Evolutionary conservation across 2,113 vertebrate species (phyloP), one percentile per base, ranked within the genome.

Genomic region (Callithrix jacchus): DNA sequence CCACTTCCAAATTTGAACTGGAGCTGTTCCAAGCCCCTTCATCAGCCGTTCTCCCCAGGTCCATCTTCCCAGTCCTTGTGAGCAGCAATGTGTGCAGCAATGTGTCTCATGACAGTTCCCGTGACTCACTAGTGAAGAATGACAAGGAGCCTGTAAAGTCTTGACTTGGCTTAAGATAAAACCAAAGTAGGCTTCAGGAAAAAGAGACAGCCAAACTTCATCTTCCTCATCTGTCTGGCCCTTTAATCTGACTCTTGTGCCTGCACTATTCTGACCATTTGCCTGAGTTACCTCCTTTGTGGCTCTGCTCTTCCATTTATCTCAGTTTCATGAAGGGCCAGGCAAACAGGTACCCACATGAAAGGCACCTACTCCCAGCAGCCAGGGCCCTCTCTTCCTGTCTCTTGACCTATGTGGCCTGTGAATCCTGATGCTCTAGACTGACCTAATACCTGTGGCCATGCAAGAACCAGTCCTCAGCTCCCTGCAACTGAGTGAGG

Each of bases 171-270:
- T 98, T n/a, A 99, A 90, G 6, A 99, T 90, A 27, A 99, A 77
- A 0, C 99, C 99, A 0, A 99, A 99, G 0, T 98, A 99, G 99
- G 99, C n/a, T 99, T 99, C 0, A 99, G 98, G 98, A 99, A 99
- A 4, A 99, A 99, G 64, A 99, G 97, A 49, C 98, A 99, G 1
- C 96, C 76, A 12, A 98, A 86, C 88, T 94, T 98, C 97, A 99
- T 96, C 35, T 14, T 7, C 42, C 23, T 58, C 30, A 47, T 47
- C 11, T 6, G 11, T 13, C 49, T 16, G 2, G 35, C 52, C 83
- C 35, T 52, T 73, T 40, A 3, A 2, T 49, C 14, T 58, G 35
- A 49, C 32, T 47, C 73, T 45, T 37, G 49, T 47, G 47, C 16
- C 61, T 77, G 27, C 49, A 21, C 30, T 37, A 7, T 70, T 93